A percentile compares a stretch with the other conserved stretches of the same genome.
These are phyloP conservation scores for Etheostoma nigrum DNA, from an alignment of 2,797 vertebrate species.

Conservation along the genomic window DNA sequence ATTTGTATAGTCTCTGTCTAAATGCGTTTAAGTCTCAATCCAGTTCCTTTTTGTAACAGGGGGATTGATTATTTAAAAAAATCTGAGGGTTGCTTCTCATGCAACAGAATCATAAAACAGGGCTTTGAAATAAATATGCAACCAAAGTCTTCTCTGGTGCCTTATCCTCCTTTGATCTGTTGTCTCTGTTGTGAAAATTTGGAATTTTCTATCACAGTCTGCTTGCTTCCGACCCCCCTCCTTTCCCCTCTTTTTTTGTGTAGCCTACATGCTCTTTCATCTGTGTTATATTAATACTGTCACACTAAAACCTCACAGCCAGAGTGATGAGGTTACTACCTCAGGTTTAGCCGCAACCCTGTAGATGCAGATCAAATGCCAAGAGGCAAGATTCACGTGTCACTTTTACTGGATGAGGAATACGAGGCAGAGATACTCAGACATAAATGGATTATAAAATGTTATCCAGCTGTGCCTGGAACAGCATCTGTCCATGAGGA, in stretches of 20 bases:
- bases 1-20: constrained; percentile 40
- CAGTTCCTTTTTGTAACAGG: constrained; percentile 27
- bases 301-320: constrained; percentile 47
- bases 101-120: constrained; percentile 70
- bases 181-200: constrained; percentile 57
- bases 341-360: constrained; percentile 55
- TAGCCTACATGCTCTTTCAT: constrained; percentile 56
- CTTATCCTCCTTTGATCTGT: constrained; percentile 66
- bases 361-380: constrained; percentile 65
- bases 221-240: neutral
- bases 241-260: constrained; percentile 18
- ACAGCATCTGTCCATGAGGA: constrained; percentile 75
- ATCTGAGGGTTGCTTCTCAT: constrained; percentile 54
- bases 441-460: constrained; percentile 80
- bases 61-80: constrained; percentile 60
- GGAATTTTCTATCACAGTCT: constrained; percentile 45
- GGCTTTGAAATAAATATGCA: constrained; percentile 69
- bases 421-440: constrained; percentile 61
- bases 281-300: constrained; percentile 54
- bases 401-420: constrained; percentile 71
- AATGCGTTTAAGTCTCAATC: constrained; percentile 43
- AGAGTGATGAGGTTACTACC: constrained; percentile 68
- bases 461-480: constrained; percentile 79
- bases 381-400: constrained; percentile 59
- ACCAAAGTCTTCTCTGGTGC: constrained; percentile 63